These are phyloP conservation scores for Tetrao urogallus DNA, from an alignment of 2,113 vertebrate genomes.

Conservation along the genomic window DNA sequence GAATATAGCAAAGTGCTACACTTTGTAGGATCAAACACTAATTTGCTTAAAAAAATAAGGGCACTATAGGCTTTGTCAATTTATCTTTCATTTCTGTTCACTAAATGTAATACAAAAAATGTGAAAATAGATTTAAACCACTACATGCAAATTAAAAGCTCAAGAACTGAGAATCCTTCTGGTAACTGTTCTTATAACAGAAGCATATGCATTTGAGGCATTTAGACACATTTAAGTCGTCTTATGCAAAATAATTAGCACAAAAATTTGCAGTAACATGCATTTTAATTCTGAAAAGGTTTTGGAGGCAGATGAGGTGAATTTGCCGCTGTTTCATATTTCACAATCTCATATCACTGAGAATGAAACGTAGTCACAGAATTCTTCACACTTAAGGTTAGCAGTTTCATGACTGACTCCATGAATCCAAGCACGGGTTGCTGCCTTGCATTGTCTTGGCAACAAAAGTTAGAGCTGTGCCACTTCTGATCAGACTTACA, in stretches of 20 bases:
- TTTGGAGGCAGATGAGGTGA: neutral
- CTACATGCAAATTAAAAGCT: neutral
- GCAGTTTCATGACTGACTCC: neutral
- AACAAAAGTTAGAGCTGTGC: neutral
- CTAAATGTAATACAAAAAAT: neutral
- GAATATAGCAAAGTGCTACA: neutral
- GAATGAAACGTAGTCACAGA: neutral
- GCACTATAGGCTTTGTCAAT: neutral
- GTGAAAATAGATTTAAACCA: neutral
- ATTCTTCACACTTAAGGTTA: neutral
- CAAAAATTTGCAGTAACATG: neutral
- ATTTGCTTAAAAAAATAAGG: neutral
- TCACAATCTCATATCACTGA: neutral
- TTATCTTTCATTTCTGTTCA: neutral
- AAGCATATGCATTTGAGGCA: neutral
- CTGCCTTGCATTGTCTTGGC: neutral
- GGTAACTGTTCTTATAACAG: neutral
- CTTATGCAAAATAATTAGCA: neutral
- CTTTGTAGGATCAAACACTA: neutral
- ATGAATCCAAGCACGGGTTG: neutral
- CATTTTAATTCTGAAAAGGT: conserved; percentile 9
- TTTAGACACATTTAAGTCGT: neutral
- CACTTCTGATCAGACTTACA: neutral
- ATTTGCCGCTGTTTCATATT: neutral
- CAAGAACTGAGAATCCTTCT: neutral